Conservation (phyloP, 2,113 vertebrate species). For the Apteryx owenii region DNA sequence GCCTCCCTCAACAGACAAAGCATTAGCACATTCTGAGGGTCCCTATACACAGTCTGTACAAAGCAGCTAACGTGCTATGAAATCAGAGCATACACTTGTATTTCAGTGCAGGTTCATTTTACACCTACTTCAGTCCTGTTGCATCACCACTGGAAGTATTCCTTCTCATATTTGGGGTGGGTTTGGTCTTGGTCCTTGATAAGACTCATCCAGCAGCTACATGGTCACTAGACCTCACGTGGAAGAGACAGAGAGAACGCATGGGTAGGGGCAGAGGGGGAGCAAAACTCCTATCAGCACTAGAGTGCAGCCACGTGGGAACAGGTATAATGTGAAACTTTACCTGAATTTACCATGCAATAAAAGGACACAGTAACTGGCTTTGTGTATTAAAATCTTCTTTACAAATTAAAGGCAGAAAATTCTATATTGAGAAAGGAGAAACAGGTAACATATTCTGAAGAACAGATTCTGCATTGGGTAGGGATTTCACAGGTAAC, state of each 20-base stretch:
- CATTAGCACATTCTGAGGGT: neutral
- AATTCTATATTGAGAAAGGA: neutral
- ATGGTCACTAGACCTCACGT: no score
- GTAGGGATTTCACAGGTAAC: neutral
- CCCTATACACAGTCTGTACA: rapidly evolving
- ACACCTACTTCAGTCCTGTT: neutral
- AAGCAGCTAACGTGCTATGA: neutral
- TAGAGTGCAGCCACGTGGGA: neutral
- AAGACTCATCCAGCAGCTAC: neutral
- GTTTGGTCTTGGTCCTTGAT: neutral
- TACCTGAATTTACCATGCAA: neutral
- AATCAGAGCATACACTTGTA: neutral
- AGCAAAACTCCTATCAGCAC: no score
- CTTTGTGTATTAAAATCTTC: neutral
- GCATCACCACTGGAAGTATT: neutral
- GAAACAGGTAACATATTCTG: neutral
- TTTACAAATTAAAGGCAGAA: neutral
- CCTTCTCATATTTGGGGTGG: no score
- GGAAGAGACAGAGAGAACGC: neutral
- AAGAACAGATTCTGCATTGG: neutral
- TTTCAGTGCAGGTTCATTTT: neutral
- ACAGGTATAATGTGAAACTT: neutral
- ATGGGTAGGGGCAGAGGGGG: neutral
- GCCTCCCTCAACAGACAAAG: neutral
- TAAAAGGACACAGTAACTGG: neutral